Conservation (phyloP, 2,888 invertebrate species). For the Amorpha juglandis region DNA sequence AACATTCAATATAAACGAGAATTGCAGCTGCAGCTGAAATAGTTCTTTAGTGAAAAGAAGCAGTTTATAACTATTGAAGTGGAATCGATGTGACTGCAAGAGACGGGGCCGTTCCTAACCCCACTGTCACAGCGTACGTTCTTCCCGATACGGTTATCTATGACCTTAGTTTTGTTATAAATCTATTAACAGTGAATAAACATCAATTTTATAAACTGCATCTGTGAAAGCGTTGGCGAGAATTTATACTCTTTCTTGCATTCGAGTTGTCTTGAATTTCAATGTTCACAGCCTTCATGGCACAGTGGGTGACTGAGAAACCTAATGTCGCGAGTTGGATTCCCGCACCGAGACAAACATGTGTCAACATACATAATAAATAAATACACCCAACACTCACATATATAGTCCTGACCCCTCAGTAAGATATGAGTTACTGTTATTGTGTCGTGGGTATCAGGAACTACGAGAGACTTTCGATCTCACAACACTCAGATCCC, state of each 20-base stretch:
- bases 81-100: slow-evolving; percentile 50
- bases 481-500: too few species aligned
- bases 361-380: too few species aligned
- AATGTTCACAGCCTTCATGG: too few species aligned
- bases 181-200: slow-evolving; percentile 26
- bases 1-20: slow-evolving; percentile 47
- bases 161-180: slow-evolving; percentile 31
- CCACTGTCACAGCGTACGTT: slow-evolving; percentile 7
- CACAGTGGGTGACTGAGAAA: too few species aligned
- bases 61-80: slow-evolving; percentile 55
- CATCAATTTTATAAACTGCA: background rate
- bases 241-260: background rate
- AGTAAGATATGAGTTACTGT: too few species aligned
- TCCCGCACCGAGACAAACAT: too few species aligned
- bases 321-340: too few species aligned
- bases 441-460: too few species aligned
- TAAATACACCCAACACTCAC: too few species aligned
- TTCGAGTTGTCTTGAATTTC: background rate
- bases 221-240: background rate
- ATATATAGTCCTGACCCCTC: too few species aligned
- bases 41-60: slow-evolving; percentile 49
- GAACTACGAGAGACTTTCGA: too few species aligned
- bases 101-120: slow-evolving; percentile 41
- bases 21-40: slow-evolving; percentile 40
- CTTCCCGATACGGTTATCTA: slow-evolving; percentile 20